phyloP scores from a whole-genome alignment of 1,140 invertebrate species.

The Manduca sexta region DNA sequence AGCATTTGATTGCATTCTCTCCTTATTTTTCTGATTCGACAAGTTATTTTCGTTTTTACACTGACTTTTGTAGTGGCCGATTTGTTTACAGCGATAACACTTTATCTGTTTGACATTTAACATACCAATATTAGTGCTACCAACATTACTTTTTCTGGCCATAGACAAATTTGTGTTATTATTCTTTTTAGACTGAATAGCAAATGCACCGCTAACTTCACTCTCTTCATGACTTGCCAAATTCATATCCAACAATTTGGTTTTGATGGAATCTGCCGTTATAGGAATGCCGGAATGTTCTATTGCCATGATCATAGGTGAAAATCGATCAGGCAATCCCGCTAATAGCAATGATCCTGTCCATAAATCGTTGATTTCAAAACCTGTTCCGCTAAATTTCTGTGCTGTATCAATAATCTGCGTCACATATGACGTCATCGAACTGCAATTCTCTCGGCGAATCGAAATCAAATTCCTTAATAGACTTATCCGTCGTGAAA shows the following conservation, averaged over 20 bases:
- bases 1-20: not conserved
- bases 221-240: not conserved
- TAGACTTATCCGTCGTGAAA: slow-evolving; percentile 22
- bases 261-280: slow-evolving; percentile 9
- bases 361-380: slow-evolving; percentile 25
- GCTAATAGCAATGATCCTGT: slow-evolving; percentile 37
- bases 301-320: slow-evolving; percentile 31
- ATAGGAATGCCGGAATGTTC: not conserved
- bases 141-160: not conserved
- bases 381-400: slow-evolving; percentile 26
- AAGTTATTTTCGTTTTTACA: slow-evolving; percentile 2
- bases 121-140: slow-evolving; percentile 2
- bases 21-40: not conserved
- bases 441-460: slow-evolving; percentile 19
- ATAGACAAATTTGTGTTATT: too few relatives aligned
- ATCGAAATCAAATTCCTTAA: slow-evolving; percentile 24
- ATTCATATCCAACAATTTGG: slow-evolving; percentile 25
- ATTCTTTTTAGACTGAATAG: not conserved
- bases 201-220: slow-evolving; percentile 1
- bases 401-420: slow-evolving; percentile 11
- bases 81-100: slow-evolving; percentile 16
- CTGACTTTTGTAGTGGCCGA: slow-evolving; percentile 13
- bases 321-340: slow-evolving; percentile 34
- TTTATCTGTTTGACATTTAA: slow-evolving; percentile 5
- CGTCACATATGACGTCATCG: slow-evolving; percentile 21